Evolutionary conservation across 2,888 invertebrate species (phyloP).

Genomic region (Tinea pellionella): DNA sequence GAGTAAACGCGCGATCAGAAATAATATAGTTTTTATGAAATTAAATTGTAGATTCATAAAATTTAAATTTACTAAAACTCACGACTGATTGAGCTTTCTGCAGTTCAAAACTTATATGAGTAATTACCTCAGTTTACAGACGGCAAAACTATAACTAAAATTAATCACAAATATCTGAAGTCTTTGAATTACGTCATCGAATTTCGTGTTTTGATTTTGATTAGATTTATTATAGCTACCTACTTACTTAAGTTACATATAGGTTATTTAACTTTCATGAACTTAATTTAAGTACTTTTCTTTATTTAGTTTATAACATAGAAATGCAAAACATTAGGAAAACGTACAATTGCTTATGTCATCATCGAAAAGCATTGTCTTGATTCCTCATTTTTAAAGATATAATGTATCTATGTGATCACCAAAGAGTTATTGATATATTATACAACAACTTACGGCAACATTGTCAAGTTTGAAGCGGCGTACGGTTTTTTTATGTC

Average conservation of each 20-base stretch:
- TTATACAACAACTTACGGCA: too few relatives aligned
- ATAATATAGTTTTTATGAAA: too few relatives aligned
- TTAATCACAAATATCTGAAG: neutral
- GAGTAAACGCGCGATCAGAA: too few relatives aligned
- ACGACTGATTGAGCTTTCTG: neutral
- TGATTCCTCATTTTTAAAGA: too few relatives aligned
- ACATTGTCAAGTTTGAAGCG: too few relatives aligned
- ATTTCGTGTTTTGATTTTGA: neutral
- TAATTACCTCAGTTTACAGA: neutral
- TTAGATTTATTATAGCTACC: conserved; percentile 1
- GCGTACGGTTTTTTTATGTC: too few relatives aligned
- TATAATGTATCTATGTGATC: too few relatives aligned
- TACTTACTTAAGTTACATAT: neutral
- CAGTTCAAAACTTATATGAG: neutral
- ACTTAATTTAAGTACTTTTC: neutral
- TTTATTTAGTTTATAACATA: neutral
- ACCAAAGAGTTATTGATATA: too few relatives aligned
- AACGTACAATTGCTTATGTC: too few relatives aligned
- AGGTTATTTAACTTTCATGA: neutral
- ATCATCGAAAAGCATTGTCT: too few relatives aligned
- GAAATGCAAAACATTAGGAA: too few relatives aligned
- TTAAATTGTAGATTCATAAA: too few relatives aligned
- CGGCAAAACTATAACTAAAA: neutral
- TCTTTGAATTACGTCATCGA: neutral
- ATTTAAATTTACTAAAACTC: neutral